These are phyloP conservation scores for Argopecten irradians DNA, from an alignment of 1,140 invertebrate genomes.

Conservation along the genomic window DNA sequence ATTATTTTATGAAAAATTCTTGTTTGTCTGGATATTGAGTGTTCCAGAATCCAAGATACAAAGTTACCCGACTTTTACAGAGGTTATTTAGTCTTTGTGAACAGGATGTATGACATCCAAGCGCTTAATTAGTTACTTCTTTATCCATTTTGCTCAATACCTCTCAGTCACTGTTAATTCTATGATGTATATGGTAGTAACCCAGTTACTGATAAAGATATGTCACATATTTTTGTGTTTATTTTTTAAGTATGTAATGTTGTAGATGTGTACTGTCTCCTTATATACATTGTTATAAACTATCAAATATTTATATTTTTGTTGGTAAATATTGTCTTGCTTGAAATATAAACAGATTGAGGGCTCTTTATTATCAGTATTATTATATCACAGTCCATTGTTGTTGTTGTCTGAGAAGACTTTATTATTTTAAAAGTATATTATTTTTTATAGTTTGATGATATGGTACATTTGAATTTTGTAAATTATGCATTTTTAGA, in stretches of 20 bases:
- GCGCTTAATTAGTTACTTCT: too few species aligned
- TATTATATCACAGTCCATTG: not conserved
- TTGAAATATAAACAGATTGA: not conserved
- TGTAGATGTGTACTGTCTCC: not conserved
- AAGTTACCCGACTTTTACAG: too few species aligned
- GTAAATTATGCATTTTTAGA: not conserved
- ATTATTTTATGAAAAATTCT: too few species aligned
- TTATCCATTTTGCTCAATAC: not conserved
- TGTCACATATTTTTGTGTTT: not conserved
- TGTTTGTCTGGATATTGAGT: too few species aligned
- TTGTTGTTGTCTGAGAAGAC: not conserved
- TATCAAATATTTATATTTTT: constrained; percentile 19
- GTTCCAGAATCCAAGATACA: too few species aligned
- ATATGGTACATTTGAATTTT: not conserved
- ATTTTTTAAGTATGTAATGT: too few species aligned
- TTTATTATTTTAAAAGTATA: not conserved
- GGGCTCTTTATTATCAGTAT: not conserved
- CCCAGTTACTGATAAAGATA: not conserved
- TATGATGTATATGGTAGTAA: not conserved
- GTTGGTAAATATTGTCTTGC: constrained; percentile 15
- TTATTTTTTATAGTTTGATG: not conserved
- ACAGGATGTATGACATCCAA: too few species aligned
- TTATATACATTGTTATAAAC: constrained; percentile 18
- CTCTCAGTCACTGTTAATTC: too few species aligned
- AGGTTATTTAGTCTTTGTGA: too few species aligned